Conservation (phyloP, 2,888 invertebrate species). For the Tortrix viridana region DNA sequence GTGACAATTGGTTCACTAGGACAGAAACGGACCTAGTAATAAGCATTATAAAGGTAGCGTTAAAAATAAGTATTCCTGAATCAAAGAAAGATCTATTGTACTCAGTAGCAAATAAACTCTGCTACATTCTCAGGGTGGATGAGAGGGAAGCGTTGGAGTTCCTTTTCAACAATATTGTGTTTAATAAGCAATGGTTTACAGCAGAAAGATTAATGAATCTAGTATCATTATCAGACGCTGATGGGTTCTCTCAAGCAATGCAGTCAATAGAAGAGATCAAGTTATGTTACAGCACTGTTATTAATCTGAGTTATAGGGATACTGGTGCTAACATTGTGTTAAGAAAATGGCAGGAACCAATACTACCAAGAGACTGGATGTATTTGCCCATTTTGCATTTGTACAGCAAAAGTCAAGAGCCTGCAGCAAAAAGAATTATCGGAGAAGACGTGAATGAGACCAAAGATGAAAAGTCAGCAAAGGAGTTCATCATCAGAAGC, state of each 20-base stretch:
- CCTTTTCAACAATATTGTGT: conserved; percentile 85
- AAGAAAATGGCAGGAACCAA: conserved; percentile 84
- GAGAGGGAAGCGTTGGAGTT: conserved; percentile 83
- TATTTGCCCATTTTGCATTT: conserved; percentile 87
- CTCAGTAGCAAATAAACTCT: conserved; percentile 84
- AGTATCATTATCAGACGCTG: conserved; percentile 76
- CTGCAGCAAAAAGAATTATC: conserved; percentile 50
- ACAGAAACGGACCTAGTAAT: conserved; percentile 84
- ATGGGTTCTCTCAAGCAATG: conserved; percentile 68
- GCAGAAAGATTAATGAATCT: conserved; percentile 82
- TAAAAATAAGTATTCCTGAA: conserved; percentile 64
- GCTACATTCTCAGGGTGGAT: conserved; percentile 84
- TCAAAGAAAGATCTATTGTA: conserved; percentile 80
- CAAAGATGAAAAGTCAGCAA: conserved; percentile 57
- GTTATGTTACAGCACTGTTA: conserved; percentile 71
- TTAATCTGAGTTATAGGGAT: conserved; percentile 62
- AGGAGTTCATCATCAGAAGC: conserved; percentile 74
- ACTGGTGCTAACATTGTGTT: conserved; percentile 69
- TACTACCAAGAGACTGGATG: conserved; percentile 92
- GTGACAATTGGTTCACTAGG: conserved; percentile 86
- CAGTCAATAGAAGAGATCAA: conserved; percentile 68
- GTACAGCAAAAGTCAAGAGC: conserved; percentile 80
- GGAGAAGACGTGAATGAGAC: conserved; percentile 62
- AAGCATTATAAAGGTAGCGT: conserved; percentile 75
- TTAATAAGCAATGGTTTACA: conserved; percentile 85